phyloP scores from a whole-genome alignment of 2,888 invertebrate genomes.

The Abscondita cerata region DNA sequence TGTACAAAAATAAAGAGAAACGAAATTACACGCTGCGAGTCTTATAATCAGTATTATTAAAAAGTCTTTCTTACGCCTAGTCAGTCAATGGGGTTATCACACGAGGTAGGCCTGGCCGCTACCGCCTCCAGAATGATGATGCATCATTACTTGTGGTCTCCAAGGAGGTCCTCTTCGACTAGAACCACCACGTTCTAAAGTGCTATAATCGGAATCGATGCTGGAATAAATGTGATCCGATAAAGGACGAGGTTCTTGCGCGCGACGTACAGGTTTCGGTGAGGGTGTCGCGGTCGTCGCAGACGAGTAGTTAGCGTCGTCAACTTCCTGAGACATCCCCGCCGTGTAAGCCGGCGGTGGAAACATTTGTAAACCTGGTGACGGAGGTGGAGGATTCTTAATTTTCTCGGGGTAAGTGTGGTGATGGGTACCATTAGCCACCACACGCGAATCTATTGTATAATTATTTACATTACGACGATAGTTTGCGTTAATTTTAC shows the following conservation, averaged over 20 bases:
- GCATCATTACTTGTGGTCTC: conserved; percentile 61
- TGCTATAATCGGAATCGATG: conserved; percentile 88
- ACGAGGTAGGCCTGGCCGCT: conserved; percentile 76
- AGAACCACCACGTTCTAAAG: conserved; percentile 74
- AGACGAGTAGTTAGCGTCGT: conserved; percentile 70
- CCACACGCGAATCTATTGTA: conserved; percentile 72
- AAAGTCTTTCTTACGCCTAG: conserved; percentile 52
- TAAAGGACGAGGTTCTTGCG: conserved; percentile 71
- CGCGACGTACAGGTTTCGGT: conserved; percentile 59
- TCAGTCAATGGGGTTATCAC: conserved; percentile 64
- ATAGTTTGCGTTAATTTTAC: conserved; percentile 68
- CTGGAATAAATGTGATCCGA: conserved; percentile 91
- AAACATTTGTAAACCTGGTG: conserved; percentile 62
- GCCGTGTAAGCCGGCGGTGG: conserved; percentile 59
- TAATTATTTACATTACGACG: conserved; percentile 86
- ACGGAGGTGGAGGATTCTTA: conserved; percentile 57
- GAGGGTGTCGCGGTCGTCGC: conserved; percentile 72
- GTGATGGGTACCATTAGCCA: conserved; percentile 64
- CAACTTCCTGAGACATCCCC: conserved; percentile 58
- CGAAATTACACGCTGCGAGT: conserved; percentile 38
- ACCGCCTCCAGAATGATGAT: conserved; percentile 56
- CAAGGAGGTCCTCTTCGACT: conserved; percentile 62
- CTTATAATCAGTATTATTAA: conserved; percentile 37
- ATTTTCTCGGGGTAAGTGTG: conserved; percentile 60
- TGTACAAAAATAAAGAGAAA: conserved; percentile 60